Percentiles rank a stretch among this genome's conserved stretches.
Conservation (phyloP, 2,113 vertebrate genomes). For the Trematocara unimaculatum region DNA sequence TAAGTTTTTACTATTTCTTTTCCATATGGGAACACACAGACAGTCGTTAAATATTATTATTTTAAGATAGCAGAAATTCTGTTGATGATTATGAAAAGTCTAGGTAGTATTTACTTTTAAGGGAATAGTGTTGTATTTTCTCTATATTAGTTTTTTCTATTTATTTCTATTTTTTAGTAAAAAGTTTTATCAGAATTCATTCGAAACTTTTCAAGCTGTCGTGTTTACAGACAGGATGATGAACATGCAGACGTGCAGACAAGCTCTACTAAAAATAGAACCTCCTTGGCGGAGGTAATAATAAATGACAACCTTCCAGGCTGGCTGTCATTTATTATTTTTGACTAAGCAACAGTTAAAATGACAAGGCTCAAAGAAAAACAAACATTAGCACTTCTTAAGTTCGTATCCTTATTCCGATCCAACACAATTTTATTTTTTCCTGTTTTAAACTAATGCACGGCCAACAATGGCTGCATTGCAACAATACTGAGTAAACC, state of each 20-base stretch:
- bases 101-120: neutral
- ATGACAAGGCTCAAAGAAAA: neutral
- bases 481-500: accelerated
- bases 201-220: neutral
- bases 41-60: neutral
- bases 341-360: neutral
- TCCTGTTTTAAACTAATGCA: neutral
- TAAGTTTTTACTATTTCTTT: too few relatives aligned
- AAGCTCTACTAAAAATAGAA: neutral
- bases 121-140: neutral
- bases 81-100: neutral
- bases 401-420: neutral
- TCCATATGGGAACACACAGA: too few relatives aligned
- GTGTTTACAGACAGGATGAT: neutral
- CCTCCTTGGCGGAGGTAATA: neutral
- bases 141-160: accelerated
- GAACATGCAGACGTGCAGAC: neutral
- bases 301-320: neutral
- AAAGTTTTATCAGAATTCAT: neutral
- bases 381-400: neutral
- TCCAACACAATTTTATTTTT: neutral
- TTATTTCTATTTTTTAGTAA: neutral
- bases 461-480: neutral
- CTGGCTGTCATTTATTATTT: neutral
- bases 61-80: neutral